These are phyloP conservation scores for Dryoscopus gambensis DNA, from an alignment of 2,113 vertebrate species.

Conservation along the genomic window DNA sequence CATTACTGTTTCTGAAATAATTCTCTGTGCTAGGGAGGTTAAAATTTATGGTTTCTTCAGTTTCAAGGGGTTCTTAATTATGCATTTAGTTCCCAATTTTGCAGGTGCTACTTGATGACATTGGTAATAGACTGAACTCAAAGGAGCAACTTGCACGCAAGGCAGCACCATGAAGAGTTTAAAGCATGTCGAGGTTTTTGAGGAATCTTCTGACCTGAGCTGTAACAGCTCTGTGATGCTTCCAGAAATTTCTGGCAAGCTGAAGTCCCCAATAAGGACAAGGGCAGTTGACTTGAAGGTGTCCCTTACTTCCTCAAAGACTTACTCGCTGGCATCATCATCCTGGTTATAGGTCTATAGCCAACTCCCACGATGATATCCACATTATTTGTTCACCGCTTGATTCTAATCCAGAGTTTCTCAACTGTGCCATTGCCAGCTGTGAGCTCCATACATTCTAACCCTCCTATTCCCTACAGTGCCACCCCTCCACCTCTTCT, in stretches of 20 bases:
- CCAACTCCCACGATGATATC: accelerated
- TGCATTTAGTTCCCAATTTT: background rate
- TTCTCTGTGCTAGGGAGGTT: background rate
- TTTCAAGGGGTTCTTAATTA: background rate
- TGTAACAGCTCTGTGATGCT: background rate
- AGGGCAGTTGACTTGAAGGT: background rate
- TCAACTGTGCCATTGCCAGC: background rate
- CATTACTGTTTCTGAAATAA: background rate
- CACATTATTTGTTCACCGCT: background rate
- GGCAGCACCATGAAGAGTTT: background rate
- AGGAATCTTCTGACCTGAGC: background rate
- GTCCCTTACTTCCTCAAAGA: background rate
- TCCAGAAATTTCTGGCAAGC: background rate
- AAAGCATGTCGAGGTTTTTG: background rate
- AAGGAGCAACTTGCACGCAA: background rate
- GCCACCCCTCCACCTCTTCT: background rate
- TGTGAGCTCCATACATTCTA: background rate
- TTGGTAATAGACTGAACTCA: background rate
- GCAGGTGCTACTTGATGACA: background rate
- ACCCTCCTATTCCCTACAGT: background rate
- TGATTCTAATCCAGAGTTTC: background rate
- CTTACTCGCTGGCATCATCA: accelerated
- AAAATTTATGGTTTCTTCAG: background rate
- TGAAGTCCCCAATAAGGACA: background rate
- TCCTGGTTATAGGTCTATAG: background rate